phyloP scores from a whole-genome alignment of 2,113 vertebrate genomes.

The Siniperca knerii region DNA sequence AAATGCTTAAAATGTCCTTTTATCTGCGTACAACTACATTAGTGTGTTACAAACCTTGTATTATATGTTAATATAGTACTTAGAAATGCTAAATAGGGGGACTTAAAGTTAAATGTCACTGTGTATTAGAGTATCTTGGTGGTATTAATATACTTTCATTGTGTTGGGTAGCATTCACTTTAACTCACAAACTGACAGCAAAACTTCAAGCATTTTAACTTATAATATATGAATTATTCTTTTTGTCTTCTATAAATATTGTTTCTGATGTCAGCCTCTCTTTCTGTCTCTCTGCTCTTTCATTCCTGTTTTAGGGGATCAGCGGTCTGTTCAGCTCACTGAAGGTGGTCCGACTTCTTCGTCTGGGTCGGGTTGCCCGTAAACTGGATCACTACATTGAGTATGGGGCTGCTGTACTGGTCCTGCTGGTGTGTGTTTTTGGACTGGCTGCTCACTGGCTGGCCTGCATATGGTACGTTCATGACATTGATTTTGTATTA shows the following conservation, averaged over 20 bases:
- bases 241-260: background rate
- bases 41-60: background rate
- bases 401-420: conserved; percentile 95
- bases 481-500: background rate
- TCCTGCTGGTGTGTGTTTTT: conserved; percentile 98
- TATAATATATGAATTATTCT: background rate
- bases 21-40: background rate
- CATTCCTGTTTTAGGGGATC: conserved; percentile 88
- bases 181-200: background rate
- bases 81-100: background rate
- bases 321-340: conserved; percentile 98
- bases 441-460: conserved; percentile 98
- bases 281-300: conserved; percentile 2
- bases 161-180: background rate
- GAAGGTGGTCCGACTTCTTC: conserved; percentile 95
- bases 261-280: background rate
- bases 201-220: background rate
- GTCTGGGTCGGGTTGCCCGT: conserved; percentile 94
- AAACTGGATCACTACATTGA: conserved; percentile 99
- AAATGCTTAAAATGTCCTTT: background rate
- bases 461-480: conserved; percentile 94
- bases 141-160: background rate
- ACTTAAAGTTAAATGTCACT: background rate
- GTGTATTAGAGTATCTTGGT: background rate
- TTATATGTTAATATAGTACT: background rate